phyloP scores from a whole-genome alignment of 1,140 invertebrate genomes.

The Bactericera cockerelli region DNA sequence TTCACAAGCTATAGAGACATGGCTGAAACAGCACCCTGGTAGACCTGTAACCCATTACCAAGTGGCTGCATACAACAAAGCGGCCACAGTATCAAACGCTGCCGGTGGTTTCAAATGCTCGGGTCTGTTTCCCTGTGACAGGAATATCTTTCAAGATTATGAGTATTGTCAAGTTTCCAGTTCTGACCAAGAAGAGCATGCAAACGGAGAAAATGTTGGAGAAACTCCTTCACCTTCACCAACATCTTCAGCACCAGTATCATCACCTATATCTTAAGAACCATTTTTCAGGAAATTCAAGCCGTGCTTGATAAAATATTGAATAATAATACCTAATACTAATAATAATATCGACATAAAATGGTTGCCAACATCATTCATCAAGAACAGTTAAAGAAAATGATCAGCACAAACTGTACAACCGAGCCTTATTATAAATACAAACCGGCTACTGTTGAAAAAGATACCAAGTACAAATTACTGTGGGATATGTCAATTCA shows the following conservation, averaged over 20 bases:
- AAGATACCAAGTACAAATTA: too few species aligned
- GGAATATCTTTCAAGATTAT: constrained; percentile 11
- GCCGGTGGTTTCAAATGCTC: constrained; percentile 21
- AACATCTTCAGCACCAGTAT: neutral
- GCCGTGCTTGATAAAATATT: too few species aligned
- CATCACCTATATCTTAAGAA: neutral
- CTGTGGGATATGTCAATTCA: too few species aligned
- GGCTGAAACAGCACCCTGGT: constrained; percentile 25
- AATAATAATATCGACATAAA: too few species aligned
- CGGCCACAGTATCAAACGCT: constrained; percentile 21
- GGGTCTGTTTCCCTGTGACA: constrained; percentile 28
- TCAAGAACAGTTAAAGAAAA: too few species aligned
- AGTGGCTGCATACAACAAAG: constrained; percentile 23
- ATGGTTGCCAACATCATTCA: too few species aligned
- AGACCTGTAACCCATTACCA: constrained; percentile 26
- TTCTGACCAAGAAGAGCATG: too few species aligned
- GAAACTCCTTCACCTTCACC: neutral
- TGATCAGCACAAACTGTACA: too few species aligned
- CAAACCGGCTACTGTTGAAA: too few species aligned
- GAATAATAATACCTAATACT: too few species aligned
- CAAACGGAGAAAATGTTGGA: neutral
- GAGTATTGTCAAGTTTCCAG: neutral
- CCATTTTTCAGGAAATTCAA: too few species aligned
- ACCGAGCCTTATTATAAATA: too few species aligned
- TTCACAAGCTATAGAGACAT: constrained; percentile 22